phyloP scores from a whole-genome alignment of 2,113 vertebrate genomes.

The Pterophyllum scalare region DNA sequence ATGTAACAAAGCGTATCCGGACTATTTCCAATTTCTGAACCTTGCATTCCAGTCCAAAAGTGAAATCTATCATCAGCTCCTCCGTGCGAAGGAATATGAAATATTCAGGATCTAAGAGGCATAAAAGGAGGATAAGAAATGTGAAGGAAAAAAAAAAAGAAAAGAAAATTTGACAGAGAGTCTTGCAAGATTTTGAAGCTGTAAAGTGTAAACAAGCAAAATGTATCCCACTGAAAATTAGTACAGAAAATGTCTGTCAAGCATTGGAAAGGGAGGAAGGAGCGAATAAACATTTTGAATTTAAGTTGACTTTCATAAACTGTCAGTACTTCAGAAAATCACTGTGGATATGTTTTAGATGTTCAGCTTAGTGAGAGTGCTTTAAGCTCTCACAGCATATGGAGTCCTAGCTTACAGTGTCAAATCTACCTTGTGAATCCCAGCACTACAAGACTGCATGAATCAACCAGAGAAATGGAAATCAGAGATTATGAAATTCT shows the following conservation, averaged over 20 bases:
- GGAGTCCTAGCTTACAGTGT: neutral
- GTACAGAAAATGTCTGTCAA: neutral
- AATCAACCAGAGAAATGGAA: neutral
- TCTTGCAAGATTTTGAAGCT: neutral
- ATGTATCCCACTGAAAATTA: neutral
- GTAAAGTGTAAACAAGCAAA: neutral
- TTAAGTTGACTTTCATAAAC: neutral
- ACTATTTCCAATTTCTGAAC: conserved; percentile 10
- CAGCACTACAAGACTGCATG: neutral
- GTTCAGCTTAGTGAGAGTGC: no score
- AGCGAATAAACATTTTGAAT: neutral
- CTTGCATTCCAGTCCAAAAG: conserved; percentile 2
- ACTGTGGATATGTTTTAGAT: neutral
- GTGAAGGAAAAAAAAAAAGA: neutral
- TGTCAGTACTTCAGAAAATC: neutral
- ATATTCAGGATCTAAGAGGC: conserved; percentile 38
- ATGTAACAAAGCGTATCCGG: neutral
- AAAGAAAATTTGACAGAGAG: neutral
- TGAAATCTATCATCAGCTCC: conserved; percentile 21
- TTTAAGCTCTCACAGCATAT: neutral
- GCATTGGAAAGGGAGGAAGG: neutral
- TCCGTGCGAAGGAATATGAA: conserved; percentile 18
- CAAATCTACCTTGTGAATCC: neutral
- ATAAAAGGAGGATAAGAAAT: conserved; percentile 16
- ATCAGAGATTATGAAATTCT: neutral